These are phyloP conservation scores for Rallus crepitans DNA, from an alignment of 2,797 vertebrate species.

Conservation along the genomic window DNA sequence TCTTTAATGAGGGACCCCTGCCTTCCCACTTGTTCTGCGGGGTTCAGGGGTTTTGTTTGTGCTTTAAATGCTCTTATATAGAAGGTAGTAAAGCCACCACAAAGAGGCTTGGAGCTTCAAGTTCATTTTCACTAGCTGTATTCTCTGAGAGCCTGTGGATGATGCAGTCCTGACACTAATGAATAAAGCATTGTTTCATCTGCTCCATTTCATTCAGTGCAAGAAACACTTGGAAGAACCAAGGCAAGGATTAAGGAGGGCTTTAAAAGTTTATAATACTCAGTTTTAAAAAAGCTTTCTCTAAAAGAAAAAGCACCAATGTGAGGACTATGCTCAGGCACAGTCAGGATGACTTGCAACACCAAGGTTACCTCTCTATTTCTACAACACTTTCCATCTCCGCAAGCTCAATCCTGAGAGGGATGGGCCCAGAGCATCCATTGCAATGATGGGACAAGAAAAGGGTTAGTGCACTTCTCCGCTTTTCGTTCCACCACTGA, in stretches of 20 bases:
- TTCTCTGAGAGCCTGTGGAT: conserved; percentile 24
- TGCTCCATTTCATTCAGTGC: neutral
- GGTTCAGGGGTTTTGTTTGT: neutral
- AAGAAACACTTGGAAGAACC: neutral
- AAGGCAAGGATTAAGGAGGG: neutral
- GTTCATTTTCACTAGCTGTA: neutral
- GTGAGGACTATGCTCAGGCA: neutral
- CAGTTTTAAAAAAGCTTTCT: neutral
- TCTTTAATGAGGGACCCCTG: neutral
- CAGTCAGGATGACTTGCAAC: neutral
- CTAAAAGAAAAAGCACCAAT: neutral
- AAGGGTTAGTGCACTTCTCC: neutral
- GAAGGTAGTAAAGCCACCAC: neutral
- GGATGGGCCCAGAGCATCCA: neutral
- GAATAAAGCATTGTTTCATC: conserved; percentile 48
- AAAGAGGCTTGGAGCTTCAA: neutral
- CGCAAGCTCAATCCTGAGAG: neutral
- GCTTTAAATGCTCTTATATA: neutral
- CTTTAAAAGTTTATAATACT: neutral
- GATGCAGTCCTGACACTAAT: conserved; percentile 23
- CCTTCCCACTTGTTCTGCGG: accelerated
- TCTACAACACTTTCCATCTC: neutral
- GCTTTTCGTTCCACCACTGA: neutral
- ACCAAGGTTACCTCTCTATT: neutral
- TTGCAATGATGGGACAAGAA: neutral